Percentiles rank a stretch among this genome's conserved stretches.
Evolutionary conservation across 2,797 vertebrate genomes (phyloP).

Genomic region (Naso thynnoides): DNA sequence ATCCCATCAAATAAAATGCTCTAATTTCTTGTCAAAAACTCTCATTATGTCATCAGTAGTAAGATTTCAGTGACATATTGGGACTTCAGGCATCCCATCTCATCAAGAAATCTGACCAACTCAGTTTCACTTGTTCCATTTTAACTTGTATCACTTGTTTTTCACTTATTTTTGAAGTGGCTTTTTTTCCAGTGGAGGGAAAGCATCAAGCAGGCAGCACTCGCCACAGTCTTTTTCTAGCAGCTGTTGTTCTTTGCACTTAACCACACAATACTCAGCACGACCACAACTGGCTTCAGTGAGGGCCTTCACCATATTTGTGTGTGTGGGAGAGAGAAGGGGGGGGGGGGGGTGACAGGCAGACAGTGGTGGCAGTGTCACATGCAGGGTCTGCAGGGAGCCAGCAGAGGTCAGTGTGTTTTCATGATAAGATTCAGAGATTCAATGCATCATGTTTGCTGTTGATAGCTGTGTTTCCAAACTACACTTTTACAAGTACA

Average conservation of each 20-base stretch:
- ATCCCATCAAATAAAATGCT: too few species aligned
- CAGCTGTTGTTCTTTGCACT: conserved; percentile 71
- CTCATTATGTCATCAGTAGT: too few species aligned
- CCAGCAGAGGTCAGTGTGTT: conserved; percentile 72
- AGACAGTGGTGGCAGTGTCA: neutral
- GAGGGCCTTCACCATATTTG: conserved; percentile 41
- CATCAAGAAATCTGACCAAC: too few species aligned
- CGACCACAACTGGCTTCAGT: conserved; percentile 56
- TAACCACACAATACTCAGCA: conserved; percentile 69
- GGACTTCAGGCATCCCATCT: too few species aligned
- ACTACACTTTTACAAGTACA: too few species aligned
- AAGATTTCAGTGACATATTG: too few species aligned
- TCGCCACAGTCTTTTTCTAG: conserved; percentile 79
- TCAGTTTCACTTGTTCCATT: too few species aligned
- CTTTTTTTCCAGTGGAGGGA: neutral
- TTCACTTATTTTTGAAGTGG: too few species aligned
- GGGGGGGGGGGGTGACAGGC: conserved; percentile 1
- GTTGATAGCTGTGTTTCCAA: neutral
- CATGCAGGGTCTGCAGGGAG: conserved; percentile 39
- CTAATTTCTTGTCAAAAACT: too few species aligned
- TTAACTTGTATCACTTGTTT: too few species aligned
- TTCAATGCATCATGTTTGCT: neutral
- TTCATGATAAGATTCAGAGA: conserved; percentile 14
- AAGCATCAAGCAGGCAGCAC: conserved; percentile 39
- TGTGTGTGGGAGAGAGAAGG: conserved; percentile 26